Percentiles rank a stretch among this genome's conserved stretches.
Evolutionary conservation across 1,140 invertebrate species (phyloP).

Genomic region (Drosophila mojavensis): DNA sequence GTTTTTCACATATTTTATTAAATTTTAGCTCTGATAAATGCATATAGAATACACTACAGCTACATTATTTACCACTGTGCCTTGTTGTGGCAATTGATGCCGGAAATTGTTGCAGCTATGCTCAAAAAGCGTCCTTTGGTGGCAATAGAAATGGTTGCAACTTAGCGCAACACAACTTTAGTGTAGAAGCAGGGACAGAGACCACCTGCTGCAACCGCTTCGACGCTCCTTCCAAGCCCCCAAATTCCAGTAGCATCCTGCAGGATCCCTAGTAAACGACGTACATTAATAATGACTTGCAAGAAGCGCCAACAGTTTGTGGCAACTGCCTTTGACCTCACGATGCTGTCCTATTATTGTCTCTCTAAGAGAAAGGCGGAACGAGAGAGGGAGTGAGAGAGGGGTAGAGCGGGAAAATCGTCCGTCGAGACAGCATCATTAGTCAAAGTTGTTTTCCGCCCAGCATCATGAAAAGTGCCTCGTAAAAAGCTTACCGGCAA

Average conservation of each 20-base stretch:
- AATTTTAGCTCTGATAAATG: too few species aligned
- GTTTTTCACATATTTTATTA: too few species aligned
- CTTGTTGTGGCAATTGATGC: slow-evolving; percentile 42
- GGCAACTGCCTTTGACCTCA: slow-evolving; percentile 30
- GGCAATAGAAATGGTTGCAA: slow-evolving; percentile 24
- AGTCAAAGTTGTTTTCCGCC: slow-evolving; percentile 51
- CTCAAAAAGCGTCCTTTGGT: slow-evolving; percentile 20
- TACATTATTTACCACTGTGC: slow-evolving; percentile 9
- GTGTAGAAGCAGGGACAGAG: neutral
- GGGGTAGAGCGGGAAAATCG: neutral
- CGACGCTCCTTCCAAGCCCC: too few species aligned
- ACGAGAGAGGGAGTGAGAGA: slow-evolving; percentile 2
- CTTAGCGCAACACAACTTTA: slow-evolving; percentile 26
- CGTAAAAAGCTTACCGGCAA: slow-evolving; percentile 37
- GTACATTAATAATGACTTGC: slow-evolving; percentile 58
- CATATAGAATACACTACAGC: too few species aligned
- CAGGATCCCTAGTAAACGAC: slow-evolving; percentile 25
- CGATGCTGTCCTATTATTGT: slow-evolving; percentile 30
- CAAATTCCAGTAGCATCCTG: neutral
- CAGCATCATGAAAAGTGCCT: slow-evolving; percentile 21
- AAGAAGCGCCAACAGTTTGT: slow-evolving; percentile 42
- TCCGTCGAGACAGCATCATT: slow-evolving; percentile 52
- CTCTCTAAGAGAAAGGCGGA: neutral
- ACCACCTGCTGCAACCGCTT: neutral
- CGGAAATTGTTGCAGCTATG: slow-evolving; percentile 56